Conservation (phyloP, 2,113 vertebrate species). For the Malurus cyaneus region DNA sequence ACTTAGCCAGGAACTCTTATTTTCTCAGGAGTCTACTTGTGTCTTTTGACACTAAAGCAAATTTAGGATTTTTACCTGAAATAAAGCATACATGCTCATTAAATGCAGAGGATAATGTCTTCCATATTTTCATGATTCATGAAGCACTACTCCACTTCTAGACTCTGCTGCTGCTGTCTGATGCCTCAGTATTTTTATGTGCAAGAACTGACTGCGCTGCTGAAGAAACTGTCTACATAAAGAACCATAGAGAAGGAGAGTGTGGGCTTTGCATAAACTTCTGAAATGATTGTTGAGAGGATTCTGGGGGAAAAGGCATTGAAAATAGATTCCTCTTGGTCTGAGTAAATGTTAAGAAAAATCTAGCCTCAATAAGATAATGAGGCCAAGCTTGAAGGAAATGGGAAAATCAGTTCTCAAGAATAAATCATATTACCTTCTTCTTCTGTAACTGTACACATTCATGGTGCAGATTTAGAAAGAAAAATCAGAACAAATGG, state of each 20-base stretch:
- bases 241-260: neutral
- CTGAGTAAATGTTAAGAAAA: neutral
- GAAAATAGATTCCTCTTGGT: neutral
- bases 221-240: neutral
- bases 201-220: neutral
- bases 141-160: neutral
- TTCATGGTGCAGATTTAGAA: neutral
- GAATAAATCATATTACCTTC: neutral
- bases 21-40: neutral
- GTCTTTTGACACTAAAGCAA: neutral
- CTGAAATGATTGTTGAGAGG: neutral
- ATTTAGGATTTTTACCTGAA: neutral
- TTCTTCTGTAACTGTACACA: neutral
- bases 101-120: neutral
- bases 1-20: neutral
- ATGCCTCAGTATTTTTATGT: neutral
- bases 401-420: neutral
- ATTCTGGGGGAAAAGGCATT: neutral
- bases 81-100: neutral
- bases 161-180: neutral
- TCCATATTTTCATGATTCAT: neutral
- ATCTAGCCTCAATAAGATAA: neutral
- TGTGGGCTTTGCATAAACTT: neutral
- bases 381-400: neutral
- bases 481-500: neutral